A percentile compares a stretch with the other conserved stretches of the same genome.
phyloP scores from a whole-genome alignment of 2,797 vertebrate genomes.

The Hemitrygon akajei region DNA sequence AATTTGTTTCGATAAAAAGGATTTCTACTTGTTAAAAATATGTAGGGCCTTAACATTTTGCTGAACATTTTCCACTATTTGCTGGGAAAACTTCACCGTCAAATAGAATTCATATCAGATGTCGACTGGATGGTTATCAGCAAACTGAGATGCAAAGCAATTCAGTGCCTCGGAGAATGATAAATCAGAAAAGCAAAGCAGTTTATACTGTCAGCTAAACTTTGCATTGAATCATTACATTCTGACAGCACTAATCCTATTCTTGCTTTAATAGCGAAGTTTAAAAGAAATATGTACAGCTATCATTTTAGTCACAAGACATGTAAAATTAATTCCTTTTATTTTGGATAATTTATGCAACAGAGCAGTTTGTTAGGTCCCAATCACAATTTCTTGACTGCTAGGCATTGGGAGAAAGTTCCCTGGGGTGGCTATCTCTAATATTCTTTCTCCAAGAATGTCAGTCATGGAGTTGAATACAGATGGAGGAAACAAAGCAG shows the following conservation, averaged over 20 bases:
- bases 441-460: too few relatives aligned
- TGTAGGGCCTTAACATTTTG: background rate
- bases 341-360: background rate
- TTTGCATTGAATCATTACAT: background rate
- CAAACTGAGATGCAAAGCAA: background rate
- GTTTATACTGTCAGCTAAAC: conserved; percentile 24
- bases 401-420: too few relatives aligned
- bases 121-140: background rate
- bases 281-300: background rate
- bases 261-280: background rate
- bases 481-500: too few relatives aligned
- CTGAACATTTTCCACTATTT: background rate
- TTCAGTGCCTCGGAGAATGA: background rate
- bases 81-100: background rate
- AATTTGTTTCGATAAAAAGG: background rate
- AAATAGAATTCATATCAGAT: background rate
- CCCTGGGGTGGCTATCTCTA: too few relatives aligned
- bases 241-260: background rate
- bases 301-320: background rate
- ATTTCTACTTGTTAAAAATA: background rate
- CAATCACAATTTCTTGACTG: too few relatives aligned
- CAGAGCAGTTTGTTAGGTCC: background rate
- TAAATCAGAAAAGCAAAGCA: conserved; percentile 6
- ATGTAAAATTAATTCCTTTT: background rate
- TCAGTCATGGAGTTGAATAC: too few relatives aligned